A percentile compares a stretch with the other conserved stretches of the same genome.
These are phyloP conservation scores for Psophia crepitans DNA, from an alignment of 2,113 vertebrate genomes.

Conservation along the genomic window DNA sequence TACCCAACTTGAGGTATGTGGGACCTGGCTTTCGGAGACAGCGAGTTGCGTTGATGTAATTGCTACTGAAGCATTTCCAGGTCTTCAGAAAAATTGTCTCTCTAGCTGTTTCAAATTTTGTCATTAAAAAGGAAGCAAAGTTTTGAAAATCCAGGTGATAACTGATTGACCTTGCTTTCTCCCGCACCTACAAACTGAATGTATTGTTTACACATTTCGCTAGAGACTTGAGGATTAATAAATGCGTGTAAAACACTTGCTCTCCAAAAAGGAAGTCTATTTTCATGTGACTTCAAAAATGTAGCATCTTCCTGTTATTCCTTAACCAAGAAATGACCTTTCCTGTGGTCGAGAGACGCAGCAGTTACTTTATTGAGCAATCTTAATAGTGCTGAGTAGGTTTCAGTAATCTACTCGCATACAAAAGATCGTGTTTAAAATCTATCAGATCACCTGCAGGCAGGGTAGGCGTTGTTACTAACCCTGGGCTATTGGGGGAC, in stretches of 20 bases:
- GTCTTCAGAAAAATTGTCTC: background rate
- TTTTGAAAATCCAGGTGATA: background rate
- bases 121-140: background rate
- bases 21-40: background rate
- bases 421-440: background rate
- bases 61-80: background rate
- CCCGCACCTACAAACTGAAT: fast-evolving
- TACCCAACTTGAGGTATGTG: background rate
- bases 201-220: background rate
- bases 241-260: background rate
- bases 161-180: background rate
- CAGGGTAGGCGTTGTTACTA: background rate
- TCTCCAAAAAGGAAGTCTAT: background rate
- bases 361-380: background rate
- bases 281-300: background rate
- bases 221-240: background rate
- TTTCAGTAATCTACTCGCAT: background rate
- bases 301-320: background rate
- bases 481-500: background rate
- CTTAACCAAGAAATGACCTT: background rate
- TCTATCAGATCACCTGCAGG: background rate
- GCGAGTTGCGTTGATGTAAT: background rate
- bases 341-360: background rate
- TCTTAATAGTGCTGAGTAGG: background rate
- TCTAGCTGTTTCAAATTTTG: background rate